phyloP scores from a whole-genome alignment of 2,113 vertebrate genomes.

The Capreolus pygargus region DNA sequence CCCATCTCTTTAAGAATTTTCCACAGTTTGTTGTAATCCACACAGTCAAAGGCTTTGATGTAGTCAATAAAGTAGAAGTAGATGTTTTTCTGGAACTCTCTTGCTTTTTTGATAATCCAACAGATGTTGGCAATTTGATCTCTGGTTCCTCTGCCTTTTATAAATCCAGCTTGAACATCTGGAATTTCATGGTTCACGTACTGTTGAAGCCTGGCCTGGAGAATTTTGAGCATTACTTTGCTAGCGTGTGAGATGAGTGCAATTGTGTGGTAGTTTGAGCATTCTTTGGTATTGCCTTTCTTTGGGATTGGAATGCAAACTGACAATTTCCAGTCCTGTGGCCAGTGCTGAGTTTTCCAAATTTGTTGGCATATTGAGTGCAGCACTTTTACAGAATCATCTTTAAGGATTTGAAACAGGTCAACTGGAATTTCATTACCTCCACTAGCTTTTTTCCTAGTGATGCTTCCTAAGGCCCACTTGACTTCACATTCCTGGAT shows the following conservation, averaged over 20 bases:
- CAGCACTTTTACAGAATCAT: background rate
- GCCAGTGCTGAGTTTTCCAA: background rate
- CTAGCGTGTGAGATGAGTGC: background rate
- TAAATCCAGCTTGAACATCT: background rate
- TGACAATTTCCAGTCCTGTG: background rate
- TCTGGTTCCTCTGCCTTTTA: background rate
- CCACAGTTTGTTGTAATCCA: background rate
- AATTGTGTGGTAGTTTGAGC: background rate
- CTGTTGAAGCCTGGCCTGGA: background rate
- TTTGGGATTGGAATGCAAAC: background rate
- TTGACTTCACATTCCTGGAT: background rate
- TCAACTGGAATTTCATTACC: background rate
- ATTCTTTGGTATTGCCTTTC: background rate
- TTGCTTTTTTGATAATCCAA: accelerated
- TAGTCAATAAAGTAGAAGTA: background rate
- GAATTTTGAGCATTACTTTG: background rate
- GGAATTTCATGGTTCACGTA: background rate
- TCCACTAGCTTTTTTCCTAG: background rate
- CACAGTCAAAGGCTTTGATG: background rate
- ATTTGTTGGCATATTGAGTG: background rate
- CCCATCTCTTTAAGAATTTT: background rate
- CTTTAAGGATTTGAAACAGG: background rate
- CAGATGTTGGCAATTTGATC: background rate
- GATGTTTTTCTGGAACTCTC: background rate
- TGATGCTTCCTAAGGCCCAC: background rate